These are phyloP conservation scores for Rhodophaea formosa DNA, from an alignment of 2,888 invertebrate species.

Conservation along the genomic window DNA sequence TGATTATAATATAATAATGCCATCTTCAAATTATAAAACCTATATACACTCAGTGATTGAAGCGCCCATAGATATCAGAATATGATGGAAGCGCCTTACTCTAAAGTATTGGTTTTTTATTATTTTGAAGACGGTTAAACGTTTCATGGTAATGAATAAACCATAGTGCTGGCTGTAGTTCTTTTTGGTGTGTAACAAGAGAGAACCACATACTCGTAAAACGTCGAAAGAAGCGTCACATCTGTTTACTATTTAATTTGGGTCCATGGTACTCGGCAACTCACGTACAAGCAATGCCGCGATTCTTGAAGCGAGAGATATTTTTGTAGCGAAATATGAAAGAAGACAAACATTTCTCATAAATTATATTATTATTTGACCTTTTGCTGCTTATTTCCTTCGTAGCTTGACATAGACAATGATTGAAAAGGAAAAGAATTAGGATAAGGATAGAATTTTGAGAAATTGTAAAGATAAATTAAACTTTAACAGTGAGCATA, in stretches of 20 bases:
- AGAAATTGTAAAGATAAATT: background rate
- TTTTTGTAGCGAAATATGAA: slow-evolving; percentile 15
- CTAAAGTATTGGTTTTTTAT: too few relatives aligned
- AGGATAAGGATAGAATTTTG: background rate
- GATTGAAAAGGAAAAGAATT: background rate
- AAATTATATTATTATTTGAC: slow-evolving; percentile 12
- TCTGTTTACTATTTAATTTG: background rate
- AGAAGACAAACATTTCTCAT: slow-evolving; percentile 13
- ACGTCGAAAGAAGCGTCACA: background rate
- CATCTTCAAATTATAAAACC: too few relatives aligned
- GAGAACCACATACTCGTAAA: background rate
- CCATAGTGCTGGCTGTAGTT: too few relatives aligned
- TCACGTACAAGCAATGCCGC: slow-evolving; percentile 12
- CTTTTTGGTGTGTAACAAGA: too few relatives aligned
- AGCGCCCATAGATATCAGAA: too few relatives aligned
- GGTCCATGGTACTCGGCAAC: slow-evolving; percentile 2
- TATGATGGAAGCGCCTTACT: too few relatives aligned
- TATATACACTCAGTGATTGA: too few relatives aligned
- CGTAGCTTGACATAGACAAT: slow-evolving; percentile 1
- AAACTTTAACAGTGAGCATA: background rate
- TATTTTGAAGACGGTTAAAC: too few relatives aligned
- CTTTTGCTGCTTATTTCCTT: slow-evolving; percentile 6
- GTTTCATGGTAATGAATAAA: too few relatives aligned
- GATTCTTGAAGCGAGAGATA: slow-evolving; percentile 19
- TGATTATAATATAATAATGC: too few relatives aligned